Base-by-base conservation (phyloP, 2,888 invertebrate species). In the Agrochola litura region DNA sequence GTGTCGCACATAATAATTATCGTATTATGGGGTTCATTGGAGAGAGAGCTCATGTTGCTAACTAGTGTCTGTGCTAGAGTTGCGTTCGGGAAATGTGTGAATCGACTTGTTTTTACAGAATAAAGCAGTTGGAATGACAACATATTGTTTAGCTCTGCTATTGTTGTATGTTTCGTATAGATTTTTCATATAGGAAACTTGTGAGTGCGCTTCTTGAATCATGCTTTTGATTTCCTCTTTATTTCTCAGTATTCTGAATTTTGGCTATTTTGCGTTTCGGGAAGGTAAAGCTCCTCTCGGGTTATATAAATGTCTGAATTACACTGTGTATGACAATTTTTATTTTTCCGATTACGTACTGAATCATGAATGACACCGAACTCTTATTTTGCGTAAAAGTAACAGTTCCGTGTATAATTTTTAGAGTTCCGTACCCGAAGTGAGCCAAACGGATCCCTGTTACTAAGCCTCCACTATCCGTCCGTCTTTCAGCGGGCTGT, bases 1-100 rank as follows among this genome's bases (percentile, higher is more conserved):
- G 92, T 93, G 88, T 92, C 86, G 82, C 81, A 86, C 83, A 87
- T 91, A 91, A 87, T 91, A 91, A 94, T 92, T 92, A 91, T 89
- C 84, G 89, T 90, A 88, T 66, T 66, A 90, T 85, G 85, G 85
- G 81, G 90, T 90, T 91, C 88, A 88, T 90, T 87, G 79, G 77
- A 83, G 91, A 90, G 94, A 95, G 94, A 95, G 93, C 88, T 86
- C 84, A 79, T 77, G 75, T 79, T 84, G 81, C 78, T 84, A 79
- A 86, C 89, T 90, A 93, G 92, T 37, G 37, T 37, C 37, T 37
- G 5, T 37, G 37, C 37, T 37, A 37, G 37, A 92, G 92, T 91
- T 75, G n/a, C 87, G 86, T 80, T 83, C 76, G 87, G 89, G 86
- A 89, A 91, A 91, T 90, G 89, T 91, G 90, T 87, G 89, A 89